phyloP scores from a whole-genome alignment of 2,113 vertebrate genomes.

The Brachyhypopomus occidentalis region DNA sequence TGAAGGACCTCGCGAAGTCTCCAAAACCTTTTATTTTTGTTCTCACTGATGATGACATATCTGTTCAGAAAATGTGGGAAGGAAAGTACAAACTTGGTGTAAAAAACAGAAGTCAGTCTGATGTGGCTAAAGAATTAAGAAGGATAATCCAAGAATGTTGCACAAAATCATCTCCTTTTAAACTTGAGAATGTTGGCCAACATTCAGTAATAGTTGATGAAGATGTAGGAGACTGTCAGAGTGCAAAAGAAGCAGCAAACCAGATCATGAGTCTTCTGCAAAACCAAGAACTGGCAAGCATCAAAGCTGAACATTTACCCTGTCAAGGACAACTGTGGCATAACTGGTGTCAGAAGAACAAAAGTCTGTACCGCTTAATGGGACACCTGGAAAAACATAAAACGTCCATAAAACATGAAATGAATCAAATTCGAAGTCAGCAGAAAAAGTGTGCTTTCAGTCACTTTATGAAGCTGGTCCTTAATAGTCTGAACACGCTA shows the following conservation, averaged over 20 bases:
- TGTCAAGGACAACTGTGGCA: conserved; percentile 61
- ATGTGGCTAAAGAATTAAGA: conserved; percentile 59
- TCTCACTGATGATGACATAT: conserved; percentile 52
- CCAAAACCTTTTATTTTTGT: conserved; percentile 67
- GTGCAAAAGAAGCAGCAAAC: conserved; percentile 24
- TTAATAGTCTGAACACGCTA: conserved; percentile 44
- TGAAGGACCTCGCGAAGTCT: conserved; percentile 53
- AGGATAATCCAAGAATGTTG: conserved; percentile 62
- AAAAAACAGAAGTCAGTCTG: conserved; percentile 65
- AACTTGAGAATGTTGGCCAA: conserved; percentile 27
- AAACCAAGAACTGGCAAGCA: neutral
- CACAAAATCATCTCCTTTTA: conserved; percentile 24
- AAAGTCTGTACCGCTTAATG: neutral
- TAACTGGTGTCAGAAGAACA: conserved; percentile 52
- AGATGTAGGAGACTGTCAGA: conserved; percentile 12
- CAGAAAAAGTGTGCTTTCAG: conserved; percentile 49
- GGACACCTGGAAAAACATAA: neutral
- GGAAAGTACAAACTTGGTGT: conserved; percentile 62
- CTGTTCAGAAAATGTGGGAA: neutral
- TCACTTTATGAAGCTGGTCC: neutral
- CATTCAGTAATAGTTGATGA: conserved; percentile 12
- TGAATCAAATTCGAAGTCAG: neutral
- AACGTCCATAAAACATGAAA: conserved; percentile 55
- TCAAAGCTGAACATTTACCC: conserved; percentile 48
- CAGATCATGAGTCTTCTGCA: conserved; percentile 14